Evolutionary conservation across 2,888 invertebrate species (phyloP).

Genomic region (Hyppa rectilinea): DNA sequence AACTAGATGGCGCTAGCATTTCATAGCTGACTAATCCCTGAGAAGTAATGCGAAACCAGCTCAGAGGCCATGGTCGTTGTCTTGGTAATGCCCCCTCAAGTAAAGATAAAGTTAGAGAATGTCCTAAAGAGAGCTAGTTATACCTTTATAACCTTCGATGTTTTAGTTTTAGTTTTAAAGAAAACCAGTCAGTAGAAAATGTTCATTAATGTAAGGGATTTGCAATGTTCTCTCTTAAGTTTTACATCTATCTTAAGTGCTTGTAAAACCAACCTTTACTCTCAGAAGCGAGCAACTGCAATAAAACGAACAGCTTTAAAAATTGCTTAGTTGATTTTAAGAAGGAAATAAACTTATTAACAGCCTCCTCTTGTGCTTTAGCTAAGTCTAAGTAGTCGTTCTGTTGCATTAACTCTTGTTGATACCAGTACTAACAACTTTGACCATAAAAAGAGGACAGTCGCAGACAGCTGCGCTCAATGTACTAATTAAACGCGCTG

Average conservation of each 20-base stretch:
- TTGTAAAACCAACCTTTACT: neutral
- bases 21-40: neutral
- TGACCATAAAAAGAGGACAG: conserved; percentile 21
- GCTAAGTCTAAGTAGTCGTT: neutral
- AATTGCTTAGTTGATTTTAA: neutral
- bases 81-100: no score
- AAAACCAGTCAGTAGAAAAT: neutral
- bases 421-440: conserved; percentile 14
- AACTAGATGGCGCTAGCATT: neutral
- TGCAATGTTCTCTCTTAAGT: neutral
- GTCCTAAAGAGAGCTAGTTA: neutral
- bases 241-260: neutral
- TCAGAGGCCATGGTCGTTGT: neutral
- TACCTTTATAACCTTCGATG: neutral
- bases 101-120: neutral
- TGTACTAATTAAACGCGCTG: conserved; percentile 32
- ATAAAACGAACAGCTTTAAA: neutral
- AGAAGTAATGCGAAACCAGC: neutral
- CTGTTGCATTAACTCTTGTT: neutral
- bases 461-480: conserved; percentile 21
- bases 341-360: neutral
- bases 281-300: neutral
- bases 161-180: no score
- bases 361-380: neutral
- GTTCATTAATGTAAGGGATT: neutral